Base-by-base conservation (phyloP, 1,140 invertebrate species). In the Diorhabda sublineata region DNA sequence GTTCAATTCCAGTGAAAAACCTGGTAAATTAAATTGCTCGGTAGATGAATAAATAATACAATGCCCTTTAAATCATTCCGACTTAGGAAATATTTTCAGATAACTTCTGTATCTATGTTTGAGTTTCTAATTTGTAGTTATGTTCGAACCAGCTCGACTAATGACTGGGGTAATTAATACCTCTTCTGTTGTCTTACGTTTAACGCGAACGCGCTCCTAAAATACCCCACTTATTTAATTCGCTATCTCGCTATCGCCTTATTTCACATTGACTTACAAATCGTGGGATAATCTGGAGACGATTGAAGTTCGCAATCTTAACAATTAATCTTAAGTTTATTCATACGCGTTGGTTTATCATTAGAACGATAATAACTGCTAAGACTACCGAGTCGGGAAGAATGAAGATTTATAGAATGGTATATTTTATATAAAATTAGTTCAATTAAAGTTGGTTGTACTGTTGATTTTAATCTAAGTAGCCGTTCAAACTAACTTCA, bases 191-290 rank as follows among this genome's bases (percentile, higher is more conserved):
- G 47, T 52, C 4, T 52, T n/a, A 52, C 47, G 6, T 52, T n/a
- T 52, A 52, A n/a, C n/a, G n/a, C n/a, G n/a, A 52, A 8, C 47
- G 47, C n/a, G 4, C 47, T 52, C n/a, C 47, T 6, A 52, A 52
- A 52, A 52, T 52, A 52, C 47, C 47, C n/a, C 47, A 52, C 47
- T 52, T 52, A 52, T 52, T 52, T 52, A 52, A 6, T 3, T 52
- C 47, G 6, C 47, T 52, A 52, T 52, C 47, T 52, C 47, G n/a
- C 47, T 52, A 52, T 52, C 47, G 6, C 47, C 47, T 52, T 52
- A 52, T 52, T 52, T 52, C 47, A 52, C 47, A 52, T n/a, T 52
- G n/a, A 52, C 47, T 52, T 52, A 52, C 47, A 52, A 52, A 52
- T 52, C 47, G 6, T 52, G 47, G 47, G 47, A 52, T 52, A 52